Conservation (phyloP, 2,797 vertebrate species). For the Choloepus didactylus region DNA sequence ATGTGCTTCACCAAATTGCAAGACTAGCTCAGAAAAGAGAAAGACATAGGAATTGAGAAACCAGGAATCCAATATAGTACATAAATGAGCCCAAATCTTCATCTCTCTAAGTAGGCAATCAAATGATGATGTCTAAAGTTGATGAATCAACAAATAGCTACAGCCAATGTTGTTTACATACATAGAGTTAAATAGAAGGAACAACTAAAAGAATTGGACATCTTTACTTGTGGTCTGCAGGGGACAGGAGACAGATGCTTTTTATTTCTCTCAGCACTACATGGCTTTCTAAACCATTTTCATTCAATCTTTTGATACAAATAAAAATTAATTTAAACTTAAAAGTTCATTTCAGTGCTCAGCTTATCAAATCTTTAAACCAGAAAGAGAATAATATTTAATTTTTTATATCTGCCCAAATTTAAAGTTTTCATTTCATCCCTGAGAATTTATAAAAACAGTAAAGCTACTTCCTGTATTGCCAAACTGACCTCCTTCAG, state of each 20-base stretch:
- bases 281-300: neutral
- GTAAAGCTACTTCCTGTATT: neutral
- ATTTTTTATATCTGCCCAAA: neutral
- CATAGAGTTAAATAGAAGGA: neutral
- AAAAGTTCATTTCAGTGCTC: neutral
- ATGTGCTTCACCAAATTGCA: neutral
- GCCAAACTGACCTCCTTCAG: neutral
- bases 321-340: slow-evolving; percentile 44
- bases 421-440: neutral
- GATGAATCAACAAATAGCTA: neutral
- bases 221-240: neutral
- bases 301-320: neutral
- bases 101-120: neutral
- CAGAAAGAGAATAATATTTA: neutral
- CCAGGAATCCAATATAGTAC: neutral
- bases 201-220: neutral
- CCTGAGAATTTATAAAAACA: neutral
- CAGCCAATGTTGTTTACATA: neutral
- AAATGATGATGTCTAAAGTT: neutral
- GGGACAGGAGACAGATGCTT: neutral
- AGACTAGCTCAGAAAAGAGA: neutral
- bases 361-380: neutral
- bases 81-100: neutral
- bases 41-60: neutral
- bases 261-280: neutral